A percentile compares a stretch with the other conserved stretches of the same genome.
These are phyloP conservation scores for Muscina levida DNA, from an alignment of 2,888 invertebrate genomes.

Conservation along the genomic window DNA sequence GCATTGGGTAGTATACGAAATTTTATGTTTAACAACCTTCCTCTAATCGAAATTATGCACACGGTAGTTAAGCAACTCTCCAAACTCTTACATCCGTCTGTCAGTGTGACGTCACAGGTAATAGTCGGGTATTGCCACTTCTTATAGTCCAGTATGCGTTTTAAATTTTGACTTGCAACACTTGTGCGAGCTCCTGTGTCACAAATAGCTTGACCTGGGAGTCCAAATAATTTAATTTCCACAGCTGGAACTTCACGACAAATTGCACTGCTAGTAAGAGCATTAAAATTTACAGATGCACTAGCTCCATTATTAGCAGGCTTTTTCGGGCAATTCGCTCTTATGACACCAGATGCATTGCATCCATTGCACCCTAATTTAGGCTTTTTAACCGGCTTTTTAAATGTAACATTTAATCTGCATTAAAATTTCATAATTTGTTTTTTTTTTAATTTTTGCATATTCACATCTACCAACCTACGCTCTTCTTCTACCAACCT, in stretches of 20 bases:
- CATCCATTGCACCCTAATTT: conserved; percentile 56
- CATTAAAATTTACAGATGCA: conserved; percentile 45
- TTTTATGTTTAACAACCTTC: conserved; percentile 48
- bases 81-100: conserved; percentile 42
- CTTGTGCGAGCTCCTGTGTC: conserved; percentile 63
- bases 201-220: conserved; percentile 58
- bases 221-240: conserved; percentile 53
- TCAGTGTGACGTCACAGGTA: conserved; percentile 30
- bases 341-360: conserved; percentile 42
- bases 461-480: no score
- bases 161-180: conserved; percentile 60
- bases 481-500: no score
- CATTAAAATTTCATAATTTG: no score
- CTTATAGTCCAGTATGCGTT: conserved; percentile 51
- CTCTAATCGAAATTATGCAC: conserved; percentile 57
- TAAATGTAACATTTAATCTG: no score
- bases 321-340: conserved; percentile 53
- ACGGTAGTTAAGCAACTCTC: conserved; percentile 49
- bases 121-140: conserved; percentile 42
- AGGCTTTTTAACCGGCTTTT: conserved; percentile 30
- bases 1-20: conserved; percentile 62
- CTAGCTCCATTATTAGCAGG: conserved; percentile 2
- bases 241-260: conserved; percentile 44
- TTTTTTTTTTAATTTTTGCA: no score
- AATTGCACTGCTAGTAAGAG: conserved; percentile 12